These are phyloP conservation scores for Cydia pomonella DNA, from an alignment of 1,140 invertebrate genomes.

Conservation along the genomic window DNA sequence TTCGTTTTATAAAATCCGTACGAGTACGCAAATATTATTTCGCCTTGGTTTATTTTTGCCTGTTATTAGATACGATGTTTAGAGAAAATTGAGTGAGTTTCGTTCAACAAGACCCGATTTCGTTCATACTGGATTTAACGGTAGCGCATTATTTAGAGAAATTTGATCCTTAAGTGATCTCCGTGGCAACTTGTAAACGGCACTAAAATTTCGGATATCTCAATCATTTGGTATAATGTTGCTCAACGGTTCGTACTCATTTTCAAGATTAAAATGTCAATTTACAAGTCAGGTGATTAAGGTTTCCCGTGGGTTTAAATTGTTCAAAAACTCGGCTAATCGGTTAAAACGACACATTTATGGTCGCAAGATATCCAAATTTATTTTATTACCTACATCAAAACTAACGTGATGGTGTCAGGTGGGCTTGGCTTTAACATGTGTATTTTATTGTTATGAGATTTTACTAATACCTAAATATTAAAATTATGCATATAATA, in stretches of 20 bases:
- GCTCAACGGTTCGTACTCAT: not conserved
- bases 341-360: not conserved
- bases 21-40: not conserved
- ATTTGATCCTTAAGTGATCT: not conserved
- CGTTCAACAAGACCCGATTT: not conserved
- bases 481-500: too few species aligned
- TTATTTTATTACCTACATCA: not conserved
- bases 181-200: not conserved
- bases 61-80: slow-evolving; percentile 17
- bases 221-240: not conserved
- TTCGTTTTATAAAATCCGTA: not conserved
- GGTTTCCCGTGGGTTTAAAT: too few species aligned
- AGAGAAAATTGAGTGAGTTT: slow-evolving; percentile 3
- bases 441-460: not conserved
- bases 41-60: not conserved
- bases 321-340: not conserved
- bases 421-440: not conserved
- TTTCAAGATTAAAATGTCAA: too few species aligned
- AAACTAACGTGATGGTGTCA: not conserved
- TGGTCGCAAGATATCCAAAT: not conserved
- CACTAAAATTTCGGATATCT: too few species aligned
- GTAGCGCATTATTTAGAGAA: not conserved
- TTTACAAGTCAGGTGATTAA: too few species aligned
- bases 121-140: not conserved
- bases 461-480: not conserved